Base-by-base conservation (phyloP, 1,140 invertebrate genomes). In the Monochamus saltuarius region DNA sequence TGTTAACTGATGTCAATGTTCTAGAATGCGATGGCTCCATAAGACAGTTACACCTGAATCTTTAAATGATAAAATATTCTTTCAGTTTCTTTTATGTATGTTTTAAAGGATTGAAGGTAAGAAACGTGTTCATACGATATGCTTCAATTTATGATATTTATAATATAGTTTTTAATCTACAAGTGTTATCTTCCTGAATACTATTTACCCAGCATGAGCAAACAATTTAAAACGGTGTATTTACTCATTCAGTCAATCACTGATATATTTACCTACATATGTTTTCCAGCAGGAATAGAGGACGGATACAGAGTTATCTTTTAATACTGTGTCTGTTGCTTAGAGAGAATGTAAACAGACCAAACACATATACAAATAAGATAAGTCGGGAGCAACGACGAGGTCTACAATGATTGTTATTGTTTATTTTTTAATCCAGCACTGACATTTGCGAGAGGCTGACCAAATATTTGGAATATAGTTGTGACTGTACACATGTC, bases 251-350 rank as follows among this genome's bases (percentile, higher is more conserved):
- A 17, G 43, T 47, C 47, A 59, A 59, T 59, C 56, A 59, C 34
- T 49, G 56, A 59, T 59, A 29, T 29, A 60, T 60, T 60, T 51
- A 60, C 58, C 50, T 54, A 60, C 58, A 57, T 50, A 60, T 60
- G 58, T 60, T 38, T 43, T 60, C 11, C 42, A 29, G 43, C 39
- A 43, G 34, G 34, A 38, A 55, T 35, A 38, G 10, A 37, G 39
- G 37, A 53, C 39, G 35, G 8, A 39, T 43, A 42, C 16, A 55
- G n/a, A 42, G 22, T 55, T 55, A 55, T 55, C 53, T 55, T 55
- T 55, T 55, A 55, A 55, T 55, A 55, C 53, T n/a, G 39, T 7
- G 13, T 17, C 39, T 55, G 53, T 55, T 55, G 40, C 39, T 19
- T 38, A 43, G 34, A 55, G 13, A 34, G 19, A 55, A 13, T 55